These are phyloP conservation scores for Hartigia nigra DNA, from an alignment of 2,888 invertebrate species.

Conservation along the genomic window DNA sequence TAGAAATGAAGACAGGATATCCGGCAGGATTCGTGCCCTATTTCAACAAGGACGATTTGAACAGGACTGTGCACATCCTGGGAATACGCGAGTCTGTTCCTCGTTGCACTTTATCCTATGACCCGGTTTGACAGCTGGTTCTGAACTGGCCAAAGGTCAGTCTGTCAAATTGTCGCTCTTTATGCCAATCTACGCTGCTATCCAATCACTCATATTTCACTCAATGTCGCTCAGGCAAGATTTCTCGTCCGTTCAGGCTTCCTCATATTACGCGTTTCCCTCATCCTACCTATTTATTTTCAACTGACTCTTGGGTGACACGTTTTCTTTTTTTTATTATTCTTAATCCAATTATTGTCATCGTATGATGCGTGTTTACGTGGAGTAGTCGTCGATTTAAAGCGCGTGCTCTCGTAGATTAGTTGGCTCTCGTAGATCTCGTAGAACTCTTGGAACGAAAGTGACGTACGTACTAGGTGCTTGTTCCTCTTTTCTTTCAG, in stretches of 20 bases:
- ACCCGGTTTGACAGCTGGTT: slow-evolving; percentile 35
- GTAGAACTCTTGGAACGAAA: not conserved
- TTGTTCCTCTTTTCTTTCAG: not conserved
- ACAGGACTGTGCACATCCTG: not conserved
- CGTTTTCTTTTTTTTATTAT: not conserved
- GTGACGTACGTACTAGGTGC: not conserved
- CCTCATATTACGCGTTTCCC: not conserved
- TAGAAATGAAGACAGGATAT: not conserved
- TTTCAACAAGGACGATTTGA: not conserved
- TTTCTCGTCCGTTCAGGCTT: not conserved
- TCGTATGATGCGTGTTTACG: not conserved
- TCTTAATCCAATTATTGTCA: not conserved
- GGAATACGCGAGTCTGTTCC: slow-evolving; percentile 6
- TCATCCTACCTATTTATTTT: not conserved
- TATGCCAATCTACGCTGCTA: slow-evolving; percentile 8
- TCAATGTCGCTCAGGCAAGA: not conserved
- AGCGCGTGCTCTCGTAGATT: not conserved
- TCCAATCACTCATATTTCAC: slow-evolving; percentile 2
- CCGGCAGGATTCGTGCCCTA: not conserved
- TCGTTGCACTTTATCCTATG: slow-evolving; percentile 15
- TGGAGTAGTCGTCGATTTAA: not conserved
- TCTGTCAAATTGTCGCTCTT: slow-evolving; percentile 36
- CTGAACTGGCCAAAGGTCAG: slow-evolving; percentile 57
- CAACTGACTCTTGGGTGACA: not conserved
- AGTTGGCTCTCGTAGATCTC: not conserved